These are phyloP conservation scores for Python bivittatus DNA, from an alignment of 2,113 vertebrate species.

Conservation along the genomic window DNA sequence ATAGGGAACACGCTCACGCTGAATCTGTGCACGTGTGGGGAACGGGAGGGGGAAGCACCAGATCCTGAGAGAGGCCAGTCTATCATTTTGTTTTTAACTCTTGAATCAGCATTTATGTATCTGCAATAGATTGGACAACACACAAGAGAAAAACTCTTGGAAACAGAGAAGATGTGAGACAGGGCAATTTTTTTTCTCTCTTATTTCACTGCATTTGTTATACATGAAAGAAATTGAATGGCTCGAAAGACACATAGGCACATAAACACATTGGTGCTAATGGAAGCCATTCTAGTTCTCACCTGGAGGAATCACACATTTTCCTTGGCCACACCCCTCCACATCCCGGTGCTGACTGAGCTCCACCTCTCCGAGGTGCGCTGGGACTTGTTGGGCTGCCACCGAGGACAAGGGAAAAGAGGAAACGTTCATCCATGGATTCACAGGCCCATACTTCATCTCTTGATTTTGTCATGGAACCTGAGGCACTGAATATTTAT, in stretches of 20 bases:
- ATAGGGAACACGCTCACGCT: neutral
- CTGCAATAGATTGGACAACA: neutral
- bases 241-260: neutral
- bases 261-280: neutral
- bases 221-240: neutral
- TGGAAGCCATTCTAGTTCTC: neutral
- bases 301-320: neutral
- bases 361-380: neutral
- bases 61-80: neutral
- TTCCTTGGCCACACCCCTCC: neutral
- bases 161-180: neutral
- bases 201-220: neutral
- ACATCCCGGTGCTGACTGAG: too few species aligned
- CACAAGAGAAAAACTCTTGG: neutral
- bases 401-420: neutral
- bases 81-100: neutral
- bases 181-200: neutral
- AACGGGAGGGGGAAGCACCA: neutral
- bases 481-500: constrained; percentile 14
- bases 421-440: neutral
- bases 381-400: neutral
- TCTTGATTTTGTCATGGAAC: neutral
- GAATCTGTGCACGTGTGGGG: neutral
- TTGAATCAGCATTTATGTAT: neutral
- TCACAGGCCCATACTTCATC: neutral